These are phyloP conservation scores for Pristionchus pacificus DNA, from an alignment of 1,140 invertebrate genomes.

Conservation along the genomic window DNA sequence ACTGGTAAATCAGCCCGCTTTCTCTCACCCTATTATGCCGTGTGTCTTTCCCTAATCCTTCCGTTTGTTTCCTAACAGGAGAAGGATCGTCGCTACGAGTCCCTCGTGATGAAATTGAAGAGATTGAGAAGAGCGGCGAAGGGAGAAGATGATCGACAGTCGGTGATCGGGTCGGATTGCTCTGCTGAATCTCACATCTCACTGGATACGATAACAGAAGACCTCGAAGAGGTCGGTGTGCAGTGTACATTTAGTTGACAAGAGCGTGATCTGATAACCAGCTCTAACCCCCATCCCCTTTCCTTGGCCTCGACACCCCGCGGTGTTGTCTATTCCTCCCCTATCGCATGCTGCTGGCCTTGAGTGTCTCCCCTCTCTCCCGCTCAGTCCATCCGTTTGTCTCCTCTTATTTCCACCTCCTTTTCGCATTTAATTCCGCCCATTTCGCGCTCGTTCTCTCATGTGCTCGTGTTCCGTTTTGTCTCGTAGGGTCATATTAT, in stretches of 20 bases:
- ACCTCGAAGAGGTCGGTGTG: constrained; percentile 53
- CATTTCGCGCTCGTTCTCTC: too few relatives aligned
- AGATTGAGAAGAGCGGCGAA: constrained; percentile 33
- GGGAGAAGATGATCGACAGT: constrained; percentile 42
- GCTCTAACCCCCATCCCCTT: too few relatives aligned
- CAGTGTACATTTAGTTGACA: too few relatives aligned
- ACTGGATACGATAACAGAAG: constrained; percentile 52
- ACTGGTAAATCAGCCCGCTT: constrained; percentile 35
- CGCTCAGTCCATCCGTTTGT: not conserved
- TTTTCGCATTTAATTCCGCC: too few relatives aligned
- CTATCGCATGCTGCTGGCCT: too few relatives aligned
- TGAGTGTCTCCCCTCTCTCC: not conserved
- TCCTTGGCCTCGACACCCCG: too few relatives aligned
- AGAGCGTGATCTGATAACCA: too few relatives aligned
- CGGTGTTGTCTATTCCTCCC: too few relatives aligned
- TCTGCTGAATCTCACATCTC: constrained; percentile 42
- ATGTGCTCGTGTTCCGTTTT: too few relatives aligned
- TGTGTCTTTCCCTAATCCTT: not conserved
- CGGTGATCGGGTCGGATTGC: constrained; percentile 44
- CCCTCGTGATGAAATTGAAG: constrained; percentile 50
- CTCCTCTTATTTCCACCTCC: constrained; percentile 1
- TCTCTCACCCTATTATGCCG: not conserved
- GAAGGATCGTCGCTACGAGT: constrained; percentile 50
- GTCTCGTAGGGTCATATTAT: too few relatives aligned
- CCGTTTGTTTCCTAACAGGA: constrained; percentile 38